Evolutionary conservation across 2,113 vertebrate genomes (phyloP).

Genomic region (Scalopus aquaticus): DNA sequence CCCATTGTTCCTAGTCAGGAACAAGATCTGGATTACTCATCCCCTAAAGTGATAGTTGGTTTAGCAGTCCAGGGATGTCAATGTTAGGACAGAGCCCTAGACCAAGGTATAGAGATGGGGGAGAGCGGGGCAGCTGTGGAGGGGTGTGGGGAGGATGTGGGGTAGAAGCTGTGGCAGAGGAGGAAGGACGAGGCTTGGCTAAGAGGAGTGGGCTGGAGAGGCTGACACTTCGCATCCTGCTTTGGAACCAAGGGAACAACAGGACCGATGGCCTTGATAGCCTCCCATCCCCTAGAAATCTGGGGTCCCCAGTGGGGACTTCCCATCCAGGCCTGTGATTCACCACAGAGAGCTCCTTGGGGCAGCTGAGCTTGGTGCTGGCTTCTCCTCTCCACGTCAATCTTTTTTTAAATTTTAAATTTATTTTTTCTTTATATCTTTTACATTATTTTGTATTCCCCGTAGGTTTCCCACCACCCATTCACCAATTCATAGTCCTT

Average conservation of each 20-base stretch:
- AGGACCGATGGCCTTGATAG: too few relatives aligned
- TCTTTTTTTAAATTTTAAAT: too few relatives aligned
- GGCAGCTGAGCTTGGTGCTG: background rate
- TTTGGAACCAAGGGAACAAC: background rate
- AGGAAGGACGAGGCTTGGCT: background rate
- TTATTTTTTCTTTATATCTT: too few relatives aligned
- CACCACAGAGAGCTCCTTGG: background rate
- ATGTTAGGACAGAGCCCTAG: background rate
- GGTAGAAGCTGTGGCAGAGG: background rate
- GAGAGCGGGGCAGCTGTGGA: background rate
- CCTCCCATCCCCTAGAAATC: background rate
- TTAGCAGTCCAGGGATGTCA: constrained; percentile 23
- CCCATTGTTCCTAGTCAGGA: constrained; percentile 55
- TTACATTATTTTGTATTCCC: too few relatives aligned
- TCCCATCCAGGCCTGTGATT: background rate
- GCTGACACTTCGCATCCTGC: background rate
- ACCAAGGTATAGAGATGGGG: background rate
- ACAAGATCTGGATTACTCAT: constrained; percentile 67
- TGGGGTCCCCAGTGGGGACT: background rate
- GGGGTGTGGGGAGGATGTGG: background rate
- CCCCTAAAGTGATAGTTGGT: constrained; percentile 45
- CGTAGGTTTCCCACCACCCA: too few relatives aligned
- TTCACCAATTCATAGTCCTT: too few relatives aligned
- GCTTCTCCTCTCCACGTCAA: background rate
- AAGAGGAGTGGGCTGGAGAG: background rate